phyloP scores from a whole-genome alignment of 2,888 invertebrate genomes.

The Amphiduros pacificus region DNA sequence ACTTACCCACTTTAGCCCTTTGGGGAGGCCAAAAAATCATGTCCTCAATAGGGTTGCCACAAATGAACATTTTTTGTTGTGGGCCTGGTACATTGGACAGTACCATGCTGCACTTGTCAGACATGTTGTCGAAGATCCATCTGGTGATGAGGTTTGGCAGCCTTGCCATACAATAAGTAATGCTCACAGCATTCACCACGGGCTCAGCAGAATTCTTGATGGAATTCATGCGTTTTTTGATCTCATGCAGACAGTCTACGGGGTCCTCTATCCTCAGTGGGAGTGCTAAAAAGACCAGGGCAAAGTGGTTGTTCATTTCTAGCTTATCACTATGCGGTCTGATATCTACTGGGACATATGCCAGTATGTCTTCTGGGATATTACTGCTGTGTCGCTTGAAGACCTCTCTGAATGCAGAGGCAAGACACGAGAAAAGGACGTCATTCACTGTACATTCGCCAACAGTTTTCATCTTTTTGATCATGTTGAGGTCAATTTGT shows the following conservation, averaged over 20 bases:
- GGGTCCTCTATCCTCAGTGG: slow-evolving; percentile 13
- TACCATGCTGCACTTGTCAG: slow-evolving; percentile 26
- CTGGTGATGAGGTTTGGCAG: slow-evolving; percentile 30
- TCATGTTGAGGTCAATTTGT: slow-evolving; percentile 23
- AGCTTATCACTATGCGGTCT: slow-evolving; percentile 17
- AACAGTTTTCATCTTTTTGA: slow-evolving; percentile 28
- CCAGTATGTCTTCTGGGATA: slow-evolving; percentile 18
- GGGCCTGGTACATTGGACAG: slow-evolving; percentile 33
- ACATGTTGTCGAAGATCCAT: slow-evolving; percentile 21
- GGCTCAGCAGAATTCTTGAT: slow-evolving; percentile 30
- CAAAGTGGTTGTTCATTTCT: slow-evolving; percentile 30
- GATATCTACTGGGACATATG: slow-evolving; percentile 31
- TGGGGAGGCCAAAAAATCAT: slow-evolving; percentile 33
- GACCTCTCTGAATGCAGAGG: slow-evolving; percentile 23
- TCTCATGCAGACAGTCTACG: slow-evolving; percentile 8
- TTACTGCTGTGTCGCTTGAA: slow-evolving; percentile 7
- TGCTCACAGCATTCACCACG: slow-evolving; percentile 24
- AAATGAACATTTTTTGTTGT: slow-evolving; percentile 15
- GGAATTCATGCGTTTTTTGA: slow-evolving; percentile 22
- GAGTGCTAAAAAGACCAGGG: slow-evolving; percentile 25
- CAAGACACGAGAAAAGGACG: slow-evolving; percentile 31
- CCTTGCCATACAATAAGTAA: slow-evolving; percentile 26
- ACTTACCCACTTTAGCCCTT: slow-evolving; percentile 29
- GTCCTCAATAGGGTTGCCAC: slow-evolving; percentile 17
- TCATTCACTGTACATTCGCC: slow-evolving; percentile 31